phyloP scores from a whole-genome alignment of 2,113 vertebrate species.

The Amblyopsis rosae region DNA sequence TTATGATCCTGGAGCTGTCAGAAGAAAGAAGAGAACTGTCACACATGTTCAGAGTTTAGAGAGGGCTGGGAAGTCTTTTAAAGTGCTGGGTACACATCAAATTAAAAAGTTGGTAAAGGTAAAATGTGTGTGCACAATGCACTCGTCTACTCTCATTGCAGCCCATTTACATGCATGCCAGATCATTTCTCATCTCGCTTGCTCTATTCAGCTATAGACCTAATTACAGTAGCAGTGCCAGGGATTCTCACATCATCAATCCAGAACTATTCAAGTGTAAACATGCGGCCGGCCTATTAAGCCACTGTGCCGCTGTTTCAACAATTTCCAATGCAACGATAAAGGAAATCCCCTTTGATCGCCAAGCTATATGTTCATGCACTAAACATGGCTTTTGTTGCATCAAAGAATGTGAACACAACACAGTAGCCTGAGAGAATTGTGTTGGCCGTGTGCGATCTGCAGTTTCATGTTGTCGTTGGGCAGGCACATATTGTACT shows the following conservation, averaged over 20 bases:
- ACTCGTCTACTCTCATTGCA: no score
- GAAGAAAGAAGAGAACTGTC: background rate
- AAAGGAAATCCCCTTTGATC: no score
- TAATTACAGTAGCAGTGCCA: no score
- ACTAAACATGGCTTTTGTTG: background rate
- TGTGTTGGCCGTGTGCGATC: background rate
- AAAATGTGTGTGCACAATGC: background rate
- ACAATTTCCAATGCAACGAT: no score
- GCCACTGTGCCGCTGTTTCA: no score
- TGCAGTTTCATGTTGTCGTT: background rate
- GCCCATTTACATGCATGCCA: no score
- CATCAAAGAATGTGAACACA: background rate
- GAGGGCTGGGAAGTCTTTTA: background rate
- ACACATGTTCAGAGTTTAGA: slow-evolving; percentile 12
- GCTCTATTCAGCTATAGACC: no score
- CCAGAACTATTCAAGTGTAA: no score
- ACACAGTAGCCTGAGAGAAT: background rate
- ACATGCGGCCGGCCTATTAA: no score
- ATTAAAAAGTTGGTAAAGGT: background rate
- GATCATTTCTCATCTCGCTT: no score
- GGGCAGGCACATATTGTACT: background rate
- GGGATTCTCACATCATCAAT: no score
- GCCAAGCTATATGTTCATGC: background rate
- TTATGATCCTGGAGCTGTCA: slow-evolving; percentile 35
- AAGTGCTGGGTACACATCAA: background rate